A percentile compares a stretch with the other conserved stretches of the same genome.
Conservation (phyloP, 1,140 invertebrate genomes). For the Platorchestia sp. region DNA sequence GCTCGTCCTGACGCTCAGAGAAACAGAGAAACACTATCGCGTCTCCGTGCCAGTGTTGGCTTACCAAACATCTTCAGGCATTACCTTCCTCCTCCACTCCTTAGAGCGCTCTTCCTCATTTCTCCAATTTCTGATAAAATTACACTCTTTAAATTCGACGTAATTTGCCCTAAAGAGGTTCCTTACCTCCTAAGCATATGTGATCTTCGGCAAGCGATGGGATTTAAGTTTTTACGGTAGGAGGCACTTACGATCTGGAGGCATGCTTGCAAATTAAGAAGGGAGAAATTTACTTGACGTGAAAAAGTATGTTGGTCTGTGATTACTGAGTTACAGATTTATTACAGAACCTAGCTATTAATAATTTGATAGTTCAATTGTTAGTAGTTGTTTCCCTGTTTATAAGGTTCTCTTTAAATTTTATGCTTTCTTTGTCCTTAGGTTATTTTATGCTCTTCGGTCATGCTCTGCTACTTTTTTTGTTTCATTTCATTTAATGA, state of each 20-base stretch:
- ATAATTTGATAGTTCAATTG: no score
- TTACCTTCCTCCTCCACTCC: neutral
- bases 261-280: neutral
- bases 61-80: slow-evolving; percentile 24
- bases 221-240: neutral
- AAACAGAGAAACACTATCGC: neutral
- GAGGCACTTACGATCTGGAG: neutral
- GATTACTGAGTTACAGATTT: no score
- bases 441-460: no score
- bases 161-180: neutral
- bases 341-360: no score
- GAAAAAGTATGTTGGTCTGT: neutral
- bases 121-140: neutral
- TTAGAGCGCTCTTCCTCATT: neutral
- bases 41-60: neutral
- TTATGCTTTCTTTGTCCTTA: no score
- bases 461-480: no score
- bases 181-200: neutral
- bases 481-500: no score
- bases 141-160: neutral
- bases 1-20: neutral
- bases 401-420: no score
- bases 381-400: no score
- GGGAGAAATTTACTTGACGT: neutral
- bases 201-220: neutral